phyloP scores from a whole-genome alignment of 2,888 invertebrate species.

The Allophyes oxyacanthae region DNA sequence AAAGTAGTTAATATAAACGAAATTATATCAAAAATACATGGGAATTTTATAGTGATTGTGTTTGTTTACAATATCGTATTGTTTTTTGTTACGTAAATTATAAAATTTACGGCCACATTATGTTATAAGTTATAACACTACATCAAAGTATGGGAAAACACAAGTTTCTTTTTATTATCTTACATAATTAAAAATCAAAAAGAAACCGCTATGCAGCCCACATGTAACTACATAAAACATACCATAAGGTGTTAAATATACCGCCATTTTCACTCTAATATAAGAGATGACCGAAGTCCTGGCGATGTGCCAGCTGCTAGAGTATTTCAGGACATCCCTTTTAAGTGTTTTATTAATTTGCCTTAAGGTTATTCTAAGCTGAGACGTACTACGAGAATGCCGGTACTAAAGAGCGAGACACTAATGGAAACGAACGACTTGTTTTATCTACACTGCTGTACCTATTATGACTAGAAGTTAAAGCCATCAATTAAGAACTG shows the following conservation, averaged over 20 bases:
- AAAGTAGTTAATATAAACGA: neutral
- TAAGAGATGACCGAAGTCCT: slow-evolving; percentile 75
- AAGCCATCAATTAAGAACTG: slow-evolving; percentile 10
- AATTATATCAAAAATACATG: neutral
- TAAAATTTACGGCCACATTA: neutral
- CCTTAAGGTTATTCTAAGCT: slow-evolving; percentile 78
- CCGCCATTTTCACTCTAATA: slow-evolving; percentile 67
- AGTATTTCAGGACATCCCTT: slow-evolving; percentile 85
- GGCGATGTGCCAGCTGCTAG: slow-evolving; percentile 74
- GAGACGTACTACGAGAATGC: slow-evolving; percentile 59
- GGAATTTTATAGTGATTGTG: no score
- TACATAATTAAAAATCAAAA: slow-evolving; percentile 30
- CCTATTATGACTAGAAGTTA: slow-evolving; percentile 5
- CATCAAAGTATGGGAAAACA: slow-evolving; percentile 12
- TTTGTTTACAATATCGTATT: no score
- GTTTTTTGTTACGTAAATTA: slow-evolving; percentile 1
- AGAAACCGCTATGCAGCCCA: slow-evolving; percentile 9
- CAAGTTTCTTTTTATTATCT: slow-evolving; percentile 4
- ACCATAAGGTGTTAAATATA: slow-evolving; percentile 55
- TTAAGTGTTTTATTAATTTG: slow-evolving; percentile 87
- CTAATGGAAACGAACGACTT: slow-evolving; percentile 35
- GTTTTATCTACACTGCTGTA: slow-evolving; percentile 31
- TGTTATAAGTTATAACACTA: slow-evolving; percentile 1
- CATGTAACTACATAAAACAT: slow-evolving; percentile 44
- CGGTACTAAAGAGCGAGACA: slow-evolving; percentile 31